phyloP scores from a whole-genome alignment of 35 echinoderm and acorn worm genomes.

The Eucidaris tribuloides region DNA sequence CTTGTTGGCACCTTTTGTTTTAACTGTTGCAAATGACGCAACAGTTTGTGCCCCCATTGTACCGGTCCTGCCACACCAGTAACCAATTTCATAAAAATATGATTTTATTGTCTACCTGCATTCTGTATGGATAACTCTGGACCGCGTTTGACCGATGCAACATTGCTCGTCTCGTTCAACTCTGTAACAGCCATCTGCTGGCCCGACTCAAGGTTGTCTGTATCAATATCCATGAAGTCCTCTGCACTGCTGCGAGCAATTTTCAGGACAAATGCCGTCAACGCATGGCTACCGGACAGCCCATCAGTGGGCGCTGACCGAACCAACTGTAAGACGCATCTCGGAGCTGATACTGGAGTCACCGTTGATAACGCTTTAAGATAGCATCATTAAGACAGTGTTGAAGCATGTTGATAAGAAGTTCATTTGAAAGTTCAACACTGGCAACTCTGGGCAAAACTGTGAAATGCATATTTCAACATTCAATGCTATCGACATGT shows the following conservation, averaged over 20 bases:
- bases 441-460: not conserved
- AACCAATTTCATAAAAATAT: too few species aligned
- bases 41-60: too few species aligned
- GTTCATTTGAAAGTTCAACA: too few species aligned
- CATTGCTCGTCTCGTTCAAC: not conserved
- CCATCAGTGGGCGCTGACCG: constrained; percentile 27
- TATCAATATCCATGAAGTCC: constrained; percentile 49
- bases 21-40: too few species aligned
- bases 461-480: not conserved
- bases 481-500: not conserved
- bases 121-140: constrained; percentile 30
- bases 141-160: constrained; percentile 33
- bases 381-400: not conserved
- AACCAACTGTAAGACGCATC: constrained; percentile 55
- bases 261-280: constrained; percentile 57
- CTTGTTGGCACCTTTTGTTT: too few species aligned
- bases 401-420: not conserved
- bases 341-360: constrained; percentile 32
- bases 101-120: too few species aligned
- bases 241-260: constrained; percentile 39
- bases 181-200: constrained; percentile 8
- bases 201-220: constrained; percentile 13
- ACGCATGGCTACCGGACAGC: constrained; percentile 41
- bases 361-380: constrained; percentile 44
- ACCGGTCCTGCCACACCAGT: too few species aligned